phyloP scores from a whole-genome alignment of 2,888 invertebrate genomes.

The Cancer borealis region DNA sequence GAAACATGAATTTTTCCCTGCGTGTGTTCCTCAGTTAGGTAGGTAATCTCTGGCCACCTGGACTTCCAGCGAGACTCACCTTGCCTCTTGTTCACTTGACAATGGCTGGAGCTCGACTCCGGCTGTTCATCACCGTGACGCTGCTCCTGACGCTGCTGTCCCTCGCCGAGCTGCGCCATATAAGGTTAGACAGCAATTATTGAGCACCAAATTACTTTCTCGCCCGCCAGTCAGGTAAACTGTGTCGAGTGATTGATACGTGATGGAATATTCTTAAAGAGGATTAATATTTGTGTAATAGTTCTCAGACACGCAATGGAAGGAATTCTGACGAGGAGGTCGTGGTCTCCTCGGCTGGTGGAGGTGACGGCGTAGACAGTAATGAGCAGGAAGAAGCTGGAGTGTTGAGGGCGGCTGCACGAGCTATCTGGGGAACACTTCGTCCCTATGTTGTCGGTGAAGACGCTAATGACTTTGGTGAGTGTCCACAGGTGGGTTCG shows the following conservation, averaged over 20 bases:
- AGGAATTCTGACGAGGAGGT: not conserved
- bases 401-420: not conserved
- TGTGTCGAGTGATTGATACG: not conserved
- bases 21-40: not conserved
- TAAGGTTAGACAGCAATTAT: not conserved
- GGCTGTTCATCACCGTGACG: not conserved
- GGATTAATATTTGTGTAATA: not conserved
- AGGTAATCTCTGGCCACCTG: not conserved
- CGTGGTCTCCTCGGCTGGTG: not conserved
- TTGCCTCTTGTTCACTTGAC: not conserved
- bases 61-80: not conserved
- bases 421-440: constrained; percentile 37
- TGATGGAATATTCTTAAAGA: not conserved
- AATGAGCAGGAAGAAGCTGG: not conserved
- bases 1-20: not conserved
- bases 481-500: not conserved
- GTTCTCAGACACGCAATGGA: not conserved
- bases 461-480: not conserved
- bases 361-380: not conserved
- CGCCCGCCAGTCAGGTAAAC: not conserved
- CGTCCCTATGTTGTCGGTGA: constrained; percentile 6
- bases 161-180: not conserved
- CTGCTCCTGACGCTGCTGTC: not conserved
- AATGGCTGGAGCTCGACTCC: constrained; percentile 17
- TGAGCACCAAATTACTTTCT: not conserved